These are phyloP conservation scores for Balaeniceps rex DNA, from an alignment of 2,113 vertebrate species.

Conservation along the genomic window DNA sequence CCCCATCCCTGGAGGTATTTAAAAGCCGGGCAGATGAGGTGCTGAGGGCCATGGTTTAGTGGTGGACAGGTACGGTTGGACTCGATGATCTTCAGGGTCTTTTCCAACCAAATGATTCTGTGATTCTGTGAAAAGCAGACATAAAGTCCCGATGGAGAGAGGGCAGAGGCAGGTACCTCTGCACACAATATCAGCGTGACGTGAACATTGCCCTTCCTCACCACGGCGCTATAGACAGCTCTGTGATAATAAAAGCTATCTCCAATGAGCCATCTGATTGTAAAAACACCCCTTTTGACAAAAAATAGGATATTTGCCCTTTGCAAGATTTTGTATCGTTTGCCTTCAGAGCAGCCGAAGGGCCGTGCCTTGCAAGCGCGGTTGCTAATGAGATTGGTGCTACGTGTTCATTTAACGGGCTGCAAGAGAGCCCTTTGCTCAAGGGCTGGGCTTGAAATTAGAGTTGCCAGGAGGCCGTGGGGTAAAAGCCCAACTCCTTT, in stretches of 20 bases:
- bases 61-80: too few species aligned
- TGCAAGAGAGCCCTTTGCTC: not conserved
- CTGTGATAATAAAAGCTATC: not conserved
- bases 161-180: not conserved
- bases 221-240: not conserved
- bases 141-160: not conserved
- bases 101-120: too few species aligned
- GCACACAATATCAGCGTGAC: rapidly evolving
- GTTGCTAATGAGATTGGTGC: not conserved
- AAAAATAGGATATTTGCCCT: not conserved
- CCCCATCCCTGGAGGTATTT: too few species aligned
- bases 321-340: rapidly evolving
- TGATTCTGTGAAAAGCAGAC: too few species aligned
- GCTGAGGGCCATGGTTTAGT: too few species aligned
- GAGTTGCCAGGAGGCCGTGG: not conserved
- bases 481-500: not conserved
- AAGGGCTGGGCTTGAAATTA: not conserved
- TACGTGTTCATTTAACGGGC: not conserved
- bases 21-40: too few species aligned
- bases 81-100: too few species aligned
- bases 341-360: not conserved
- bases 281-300: not conserved
- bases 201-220: not conserved
- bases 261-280: not conserved
- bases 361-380: not conserved